Evolutionary conservation across 2,888 invertebrate species (phyloP).

Genomic region (Tetragonula carbonaria): DNA sequence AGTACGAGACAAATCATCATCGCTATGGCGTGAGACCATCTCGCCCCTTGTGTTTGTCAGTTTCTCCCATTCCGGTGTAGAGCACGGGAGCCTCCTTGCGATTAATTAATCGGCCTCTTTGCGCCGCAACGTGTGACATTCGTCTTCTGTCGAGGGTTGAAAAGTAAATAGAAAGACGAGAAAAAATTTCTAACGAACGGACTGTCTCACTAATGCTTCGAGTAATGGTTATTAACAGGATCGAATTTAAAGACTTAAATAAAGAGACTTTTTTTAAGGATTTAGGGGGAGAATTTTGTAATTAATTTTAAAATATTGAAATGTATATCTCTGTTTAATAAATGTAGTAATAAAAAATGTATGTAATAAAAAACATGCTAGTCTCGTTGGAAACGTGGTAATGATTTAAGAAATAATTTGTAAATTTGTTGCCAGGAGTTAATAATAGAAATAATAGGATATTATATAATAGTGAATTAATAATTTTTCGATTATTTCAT

Average conservation of each 20-base stretch:
- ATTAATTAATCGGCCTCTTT: slow-evolving; percentile 40
- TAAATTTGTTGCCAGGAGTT: too few species aligned
- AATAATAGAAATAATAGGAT: too few species aligned
- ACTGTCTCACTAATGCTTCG: not conserved
- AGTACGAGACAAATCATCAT: slow-evolving; percentile 62
- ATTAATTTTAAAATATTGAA: not conserved
- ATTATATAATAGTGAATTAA: too few species aligned
- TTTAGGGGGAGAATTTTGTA: not conserved
- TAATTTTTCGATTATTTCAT: too few species aligned
- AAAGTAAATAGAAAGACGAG: not conserved
- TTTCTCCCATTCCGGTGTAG: not conserved
- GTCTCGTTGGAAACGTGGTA: too few species aligned
- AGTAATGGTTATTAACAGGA: not conserved
- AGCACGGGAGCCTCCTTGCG: not conserved
- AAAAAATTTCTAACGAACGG: not conserved
- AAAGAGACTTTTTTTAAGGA: not conserved
- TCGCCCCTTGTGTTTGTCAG: slow-evolving; percentile 36
- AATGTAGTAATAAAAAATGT: too few species aligned
- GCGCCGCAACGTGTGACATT: slow-evolving; percentile 25
- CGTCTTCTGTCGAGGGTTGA: not conserved
- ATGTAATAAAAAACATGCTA: too few species aligned
- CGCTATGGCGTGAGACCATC: slow-evolving; percentile 23
- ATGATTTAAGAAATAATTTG: too few species aligned
- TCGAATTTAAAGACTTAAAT: not conserved
- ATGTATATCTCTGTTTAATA: too few species aligned